Evolutionary conservation across 2,113 vertebrate species (phyloP).

Genomic region (Mustela nigripes): DNA sequence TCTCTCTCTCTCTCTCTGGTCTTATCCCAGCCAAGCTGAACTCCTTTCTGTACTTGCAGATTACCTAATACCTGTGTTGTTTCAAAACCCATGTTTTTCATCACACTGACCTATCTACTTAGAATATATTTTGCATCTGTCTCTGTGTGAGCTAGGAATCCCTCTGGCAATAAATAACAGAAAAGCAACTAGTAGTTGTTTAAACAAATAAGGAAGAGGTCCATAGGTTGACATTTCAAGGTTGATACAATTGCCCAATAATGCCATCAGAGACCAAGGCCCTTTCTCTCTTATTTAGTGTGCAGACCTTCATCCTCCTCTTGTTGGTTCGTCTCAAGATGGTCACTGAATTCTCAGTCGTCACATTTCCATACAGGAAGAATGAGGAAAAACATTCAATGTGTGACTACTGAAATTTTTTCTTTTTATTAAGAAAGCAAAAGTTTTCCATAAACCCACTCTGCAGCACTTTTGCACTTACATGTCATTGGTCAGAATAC

Average conservation of each 20-base stretch:
- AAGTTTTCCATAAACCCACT: neutral
- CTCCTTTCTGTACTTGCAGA: neutral
- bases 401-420: neutral
- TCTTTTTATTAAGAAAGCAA: conserved; percentile 15
- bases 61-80: neutral
- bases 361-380: neutral
- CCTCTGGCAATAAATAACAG: conserved; percentile 75
- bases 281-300: neutral
- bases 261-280: neutral
- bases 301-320: neutral
- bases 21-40: neutral
- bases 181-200: conserved; percentile 49
- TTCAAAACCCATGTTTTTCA: neutral
- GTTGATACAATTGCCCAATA: conserved; percentile 6
- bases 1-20: neutral
- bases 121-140: conserved; percentile 50
- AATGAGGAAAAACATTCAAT: neutral
- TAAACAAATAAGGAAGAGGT: conserved; percentile 63
- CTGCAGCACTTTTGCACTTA: neutral
- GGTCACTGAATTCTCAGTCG: neutral
- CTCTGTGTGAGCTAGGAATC: conserved; percentile 38
- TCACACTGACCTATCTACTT: neutral
- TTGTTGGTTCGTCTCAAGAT: neutral
- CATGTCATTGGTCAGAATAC: neutral
- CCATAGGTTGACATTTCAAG: conserved; percentile 53